Evolutionary conservation across 2,888 invertebrate species (phyloP), one percentile per base, ranked within the genome.

Genomic region (Salticus scenicus): DNA sequence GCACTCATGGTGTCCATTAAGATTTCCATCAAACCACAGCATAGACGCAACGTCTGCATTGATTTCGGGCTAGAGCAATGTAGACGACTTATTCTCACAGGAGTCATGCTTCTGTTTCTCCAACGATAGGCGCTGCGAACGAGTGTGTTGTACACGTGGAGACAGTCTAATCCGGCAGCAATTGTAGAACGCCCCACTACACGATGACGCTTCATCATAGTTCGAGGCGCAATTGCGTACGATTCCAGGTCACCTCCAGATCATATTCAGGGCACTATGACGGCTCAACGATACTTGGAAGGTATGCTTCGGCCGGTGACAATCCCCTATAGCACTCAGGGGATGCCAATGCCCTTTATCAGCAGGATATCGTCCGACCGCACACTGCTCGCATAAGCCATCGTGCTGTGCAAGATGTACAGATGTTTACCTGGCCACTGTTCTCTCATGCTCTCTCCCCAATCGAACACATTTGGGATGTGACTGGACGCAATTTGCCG

Each of bases 201-300:
- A n/a, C 47, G 47, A 47, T 12, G 17, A 47, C 7, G 17, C 47
- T 2, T 7, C 47, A 47, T 47, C 47, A 47, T 47, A 2, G 30
- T 70, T 70, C 31, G 70, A 33, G 31, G 31, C 0, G 70, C 63
- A 27, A 63, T 63, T 27, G 63, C 70, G 30, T 70, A 70, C 42
- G 28, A 70, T 70, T 31, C 31, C 70, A 70, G 70, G 70, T 70
- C 70, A 70, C 33, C 70, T 70, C 2, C 24, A 67, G 5, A n/a
- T 67, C 67, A 24, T 2, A 67, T 67, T 67, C 30, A 20, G 4
- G 4, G 70, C 70, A 70, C 31, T 30, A 31, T 70, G 70, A 70
- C 70, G 70, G 70, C n/a, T 0, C 33, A 30, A 31, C 33, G 31
- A 31, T 5, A 5, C 70, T 1, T 69, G 20, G 1, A 69, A 33